Conservation (phyloP, 2,888 invertebrate genomes). For the Nesidiocoris tenuis region DNA sequence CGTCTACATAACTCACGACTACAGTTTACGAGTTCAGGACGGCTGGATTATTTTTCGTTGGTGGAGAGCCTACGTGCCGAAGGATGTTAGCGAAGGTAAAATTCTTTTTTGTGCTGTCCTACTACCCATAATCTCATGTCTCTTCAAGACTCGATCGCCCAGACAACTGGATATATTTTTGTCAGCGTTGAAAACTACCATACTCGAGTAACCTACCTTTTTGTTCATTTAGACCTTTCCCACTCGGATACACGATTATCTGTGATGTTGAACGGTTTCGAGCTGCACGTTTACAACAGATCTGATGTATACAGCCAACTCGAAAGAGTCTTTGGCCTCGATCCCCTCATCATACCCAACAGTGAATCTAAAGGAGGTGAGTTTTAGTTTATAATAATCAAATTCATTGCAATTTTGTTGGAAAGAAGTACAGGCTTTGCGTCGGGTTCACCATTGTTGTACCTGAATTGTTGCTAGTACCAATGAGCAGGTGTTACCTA, state of each 20-base stretch:
- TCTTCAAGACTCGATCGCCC: too few relatives aligned
- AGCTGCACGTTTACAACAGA: slow-evolving; percentile 92
- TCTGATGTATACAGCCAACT: slow-evolving; percentile 81
- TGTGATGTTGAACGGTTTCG: slow-evolving; percentile 89
- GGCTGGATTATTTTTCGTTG: slow-evolving; percentile 96
- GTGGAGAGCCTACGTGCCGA: slow-evolving; percentile 95
- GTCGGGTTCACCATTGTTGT: too few relatives aligned
- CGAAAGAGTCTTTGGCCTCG: slow-evolving; percentile 84
- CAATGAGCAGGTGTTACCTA: too few relatives aligned
- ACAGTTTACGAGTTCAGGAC: slow-evolving; percentile 88
- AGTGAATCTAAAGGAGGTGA: slow-evolving; percentile 33
- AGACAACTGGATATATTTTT: too few relatives aligned
- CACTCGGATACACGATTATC: slow-evolving; percentile 91
- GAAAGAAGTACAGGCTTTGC: too few relatives aligned
- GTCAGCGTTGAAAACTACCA: too few relatives aligned
- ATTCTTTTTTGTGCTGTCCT: too few relatives aligned
- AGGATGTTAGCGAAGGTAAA: slow-evolving; percentile 89
- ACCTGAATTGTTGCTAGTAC: too few relatives aligned
- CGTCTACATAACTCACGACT: slow-evolving; percentile 90
- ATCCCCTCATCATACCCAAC: slow-evolving; percentile 68
- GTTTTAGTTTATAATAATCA: neutral
- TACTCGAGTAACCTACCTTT: too few relatives aligned
- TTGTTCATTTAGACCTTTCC: slow-evolving; percentile 78
- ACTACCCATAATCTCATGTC: too few relatives aligned
- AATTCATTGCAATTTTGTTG: neutral